Base-by-base conservation (phyloP, 2,888 invertebrate genomes). In the Polia nebulosa region DNA sequence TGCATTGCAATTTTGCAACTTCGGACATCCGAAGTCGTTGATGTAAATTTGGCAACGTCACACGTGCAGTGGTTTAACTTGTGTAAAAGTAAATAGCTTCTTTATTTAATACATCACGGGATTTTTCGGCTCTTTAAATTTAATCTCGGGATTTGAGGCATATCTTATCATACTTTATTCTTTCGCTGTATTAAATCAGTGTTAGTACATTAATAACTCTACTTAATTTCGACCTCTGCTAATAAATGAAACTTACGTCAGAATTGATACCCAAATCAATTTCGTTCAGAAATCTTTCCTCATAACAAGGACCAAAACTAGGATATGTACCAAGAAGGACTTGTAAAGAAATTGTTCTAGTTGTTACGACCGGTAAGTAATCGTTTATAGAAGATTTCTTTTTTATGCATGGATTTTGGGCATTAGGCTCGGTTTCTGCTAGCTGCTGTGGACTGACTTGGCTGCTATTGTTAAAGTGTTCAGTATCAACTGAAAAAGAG, bases 211-310 rank as follows among this genome's bases (percentile, higher is more conserved):
- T n/a, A n/a, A n/a, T n/a, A n/a, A n/a, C n/a, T 41, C 39, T 17
- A 39, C 39, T 17, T 17, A 39, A n/a, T n/a, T n/a, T n/a, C n/a
- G n/a, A n/a, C n/a, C n/a, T n/a, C n/a, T n/a, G n/a, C n/a, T n/a
- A n/a, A n/a, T n/a, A n/a, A n/a, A n/a, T n/a, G 13, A 39, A 57
- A 34, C 45, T 78, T 68, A 91, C 91, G 75, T 86, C 87, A 34
- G 84, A 83, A 68, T 83, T 86, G 29, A 78, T 76, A 44, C 86
- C 70, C 9, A 87, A 74, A 20, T 85, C 86, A 51, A 85, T 72
- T 59, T 87, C 84, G 45, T 80, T 85, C 13, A 89, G 41, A 20
- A 86, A 63, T 53, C 73, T 85, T 56, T 90, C 88, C 34, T 90
- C 85, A 32, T 65, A 79, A 66, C 76, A 81, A 0, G 85, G 58